Conservation (phyloP, 2,113 vertebrate species). For the Butastur rufipennis region DNA sequence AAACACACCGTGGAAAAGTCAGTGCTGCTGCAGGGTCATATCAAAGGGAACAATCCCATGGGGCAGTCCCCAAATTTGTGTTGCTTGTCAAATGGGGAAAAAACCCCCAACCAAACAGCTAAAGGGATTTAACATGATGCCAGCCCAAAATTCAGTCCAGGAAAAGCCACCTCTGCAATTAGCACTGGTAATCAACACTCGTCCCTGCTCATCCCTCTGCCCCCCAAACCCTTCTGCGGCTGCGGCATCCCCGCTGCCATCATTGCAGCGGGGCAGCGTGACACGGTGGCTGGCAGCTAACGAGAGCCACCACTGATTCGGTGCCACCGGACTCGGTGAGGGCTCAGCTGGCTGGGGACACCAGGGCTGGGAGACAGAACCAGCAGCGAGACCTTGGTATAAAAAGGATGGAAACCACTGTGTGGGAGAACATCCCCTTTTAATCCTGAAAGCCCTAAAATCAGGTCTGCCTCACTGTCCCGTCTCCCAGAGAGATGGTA, state of each 20-base stretch:
- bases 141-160: neutral
- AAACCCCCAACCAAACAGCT: neutral
- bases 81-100: neutral
- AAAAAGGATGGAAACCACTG: neutral
- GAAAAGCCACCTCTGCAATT: neutral
- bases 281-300: neutral
- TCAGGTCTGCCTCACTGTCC: neutral
- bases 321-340: accelerated
- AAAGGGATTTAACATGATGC: neutral
- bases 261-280: neutral
- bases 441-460: neutral
- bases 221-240: neutral
- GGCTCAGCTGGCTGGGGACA: neutral
- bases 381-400: neutral
- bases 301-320: accelerated
- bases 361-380: neutral
- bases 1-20: neutral
- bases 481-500: accelerated
- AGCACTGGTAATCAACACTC: neutral
- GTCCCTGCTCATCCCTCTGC: neutral
- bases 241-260: neutral
- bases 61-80: neutral
- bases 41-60: neutral
- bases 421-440: neutral
- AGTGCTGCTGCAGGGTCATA: neutral